Evolutionary conservation across 2,113 vertebrate species (phyloP), one percentile per base, ranked within the genome.

Genomic region (Ellobius talpinus): DNA sequence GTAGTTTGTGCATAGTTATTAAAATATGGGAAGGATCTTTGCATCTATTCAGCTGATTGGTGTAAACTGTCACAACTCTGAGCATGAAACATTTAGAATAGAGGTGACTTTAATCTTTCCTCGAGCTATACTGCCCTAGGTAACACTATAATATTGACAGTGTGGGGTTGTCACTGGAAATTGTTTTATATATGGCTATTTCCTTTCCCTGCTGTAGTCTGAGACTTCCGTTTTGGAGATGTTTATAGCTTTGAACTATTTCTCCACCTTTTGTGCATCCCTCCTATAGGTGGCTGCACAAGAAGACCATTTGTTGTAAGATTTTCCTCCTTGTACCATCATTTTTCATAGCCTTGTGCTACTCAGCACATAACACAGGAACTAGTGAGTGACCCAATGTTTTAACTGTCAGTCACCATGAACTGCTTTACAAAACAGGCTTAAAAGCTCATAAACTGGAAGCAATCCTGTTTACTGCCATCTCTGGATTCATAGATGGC

Each of bases 371-470:
- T 97, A 98, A 96, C 92, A 97, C 85, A 94, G 96, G 96, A 96
- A 87, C 96, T 95, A 19, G 93, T 92, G 97, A 95, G 88, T 97
- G 96, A 97, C 91, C 88, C 92, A 94, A 0, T 93, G 95, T 96
- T 98, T 98, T 97, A 98, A 96, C 97, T 98, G 97, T 97, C 97
- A 97, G 94, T 98, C 97, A 92, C 97, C 96, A 89, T 81, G 97
- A 98, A 77, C 97, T 96, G 87, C 97, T 97, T 73, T 91, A 65
- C 42, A 78, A 98, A 97, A 98, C 94, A 97, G 95, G 94, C 95
- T 98, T 98, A 98, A 97, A 95, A 98, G 97, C 97, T 98, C 97
- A 97, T 98, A 98, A 98, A 98, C 94, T 77, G 90, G 96, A 98
- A 98, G 96, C 98, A 98, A 97, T 98, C 96, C 97, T 96, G 94